Conservation (phyloP, 2,797 vertebrate species). For the Hoplostethus atlanticus region DNA sequence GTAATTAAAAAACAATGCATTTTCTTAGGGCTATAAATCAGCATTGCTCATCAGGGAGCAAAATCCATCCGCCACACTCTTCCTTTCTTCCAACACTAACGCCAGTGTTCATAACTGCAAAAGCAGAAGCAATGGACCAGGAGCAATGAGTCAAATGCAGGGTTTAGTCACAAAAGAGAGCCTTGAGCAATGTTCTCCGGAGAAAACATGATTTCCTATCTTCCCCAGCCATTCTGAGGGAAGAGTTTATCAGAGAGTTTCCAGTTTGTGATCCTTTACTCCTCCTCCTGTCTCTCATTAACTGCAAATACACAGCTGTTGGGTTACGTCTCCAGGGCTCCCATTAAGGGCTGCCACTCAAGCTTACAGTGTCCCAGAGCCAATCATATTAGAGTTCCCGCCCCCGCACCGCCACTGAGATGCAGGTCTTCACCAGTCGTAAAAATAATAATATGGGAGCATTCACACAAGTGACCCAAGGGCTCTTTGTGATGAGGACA, state of each 20-base stretch:
- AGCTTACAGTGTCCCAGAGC: slow-evolving; percentile 70
- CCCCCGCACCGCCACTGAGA: slow-evolving; percentile 65
- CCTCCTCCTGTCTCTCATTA: slow-evolving; percentile 86
- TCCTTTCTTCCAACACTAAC: slow-evolving; percentile 63
- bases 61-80: slow-evolving; percentile 68
- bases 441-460: slow-evolving; percentile 67
- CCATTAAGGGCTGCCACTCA: slow-evolving; percentile 86
- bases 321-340: slow-evolving; percentile 85
- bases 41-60: slow-evolving; percentile 64
- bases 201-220: slow-evolving; percentile 77
- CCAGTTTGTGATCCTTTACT: slow-evolving; percentile 80
- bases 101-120: slow-evolving; percentile 70
- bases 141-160: slow-evolving; percentile 70
- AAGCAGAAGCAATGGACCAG: slow-evolving; percentile 64
- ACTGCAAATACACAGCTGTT: slow-evolving; percentile 86
- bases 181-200: slow-evolving; percentile 74
- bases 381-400: slow-evolving; percentile 82
- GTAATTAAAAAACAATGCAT: slow-evolving; percentile 54
- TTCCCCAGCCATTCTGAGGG: slow-evolving; percentile 69
- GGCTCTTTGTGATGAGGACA: slow-evolving; percentile 29
- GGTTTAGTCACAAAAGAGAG: slow-evolving; percentile 71
- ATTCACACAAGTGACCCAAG: slow-evolving; percentile 68
- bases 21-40: slow-evolving; percentile 69
- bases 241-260: slow-evolving; percentile 81
- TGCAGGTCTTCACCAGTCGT: slow-evolving; percentile 60